Evolutionary conservation across 2,797 vertebrate species (phyloP).

Genomic region (Melanotaenia maccullochi): DNA sequence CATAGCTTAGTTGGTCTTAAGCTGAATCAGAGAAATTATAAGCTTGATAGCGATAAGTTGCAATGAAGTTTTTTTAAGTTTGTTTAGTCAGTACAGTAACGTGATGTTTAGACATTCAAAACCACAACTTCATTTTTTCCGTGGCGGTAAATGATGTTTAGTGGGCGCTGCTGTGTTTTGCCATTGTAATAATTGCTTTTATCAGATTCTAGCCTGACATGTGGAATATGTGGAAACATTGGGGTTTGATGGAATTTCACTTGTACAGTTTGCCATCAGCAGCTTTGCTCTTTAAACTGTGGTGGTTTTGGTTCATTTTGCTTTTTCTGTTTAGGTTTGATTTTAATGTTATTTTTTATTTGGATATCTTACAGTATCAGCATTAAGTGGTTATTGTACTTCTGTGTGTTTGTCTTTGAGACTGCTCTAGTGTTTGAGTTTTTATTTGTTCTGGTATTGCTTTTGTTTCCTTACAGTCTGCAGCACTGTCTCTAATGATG

Average conservation of each 20-base stretch:
- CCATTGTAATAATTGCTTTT: conserved; percentile 5
- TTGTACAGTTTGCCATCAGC: conserved; percentile 4
- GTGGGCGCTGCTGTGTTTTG: neutral
- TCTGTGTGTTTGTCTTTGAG: neutral
- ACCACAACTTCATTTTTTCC: neutral
- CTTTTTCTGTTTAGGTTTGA: conserved; percentile 13
- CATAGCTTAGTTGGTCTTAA: no score
- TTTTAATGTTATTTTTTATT: conserved; percentile 35
- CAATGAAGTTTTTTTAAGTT: neutral
- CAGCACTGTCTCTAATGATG: conserved; percentile 13
- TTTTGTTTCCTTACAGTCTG: conserved; percentile 38
- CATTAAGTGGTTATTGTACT: conserved; percentile 23
- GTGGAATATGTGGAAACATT: neutral
- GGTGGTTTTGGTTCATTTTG: conserved; percentile 27
- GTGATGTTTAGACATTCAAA: neutral
- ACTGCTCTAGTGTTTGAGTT: neutral
- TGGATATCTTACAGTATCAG: conserved; percentile 19
- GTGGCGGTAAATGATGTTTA: neutral
- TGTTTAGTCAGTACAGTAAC: neutral
- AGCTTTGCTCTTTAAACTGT: conserved; percentile 9
- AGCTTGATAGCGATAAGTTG: neutral
- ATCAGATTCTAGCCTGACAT: neutral
- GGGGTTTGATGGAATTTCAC: conserved; percentile 2
- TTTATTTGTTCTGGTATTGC: conserved; percentile 9
- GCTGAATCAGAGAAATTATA: neutral